Percentiles rank a stretch among this genome's conserved stretches.
Conservation (phyloP, 2,797 vertebrate species). For the Crossoptilon crossoptilon region DNA sequence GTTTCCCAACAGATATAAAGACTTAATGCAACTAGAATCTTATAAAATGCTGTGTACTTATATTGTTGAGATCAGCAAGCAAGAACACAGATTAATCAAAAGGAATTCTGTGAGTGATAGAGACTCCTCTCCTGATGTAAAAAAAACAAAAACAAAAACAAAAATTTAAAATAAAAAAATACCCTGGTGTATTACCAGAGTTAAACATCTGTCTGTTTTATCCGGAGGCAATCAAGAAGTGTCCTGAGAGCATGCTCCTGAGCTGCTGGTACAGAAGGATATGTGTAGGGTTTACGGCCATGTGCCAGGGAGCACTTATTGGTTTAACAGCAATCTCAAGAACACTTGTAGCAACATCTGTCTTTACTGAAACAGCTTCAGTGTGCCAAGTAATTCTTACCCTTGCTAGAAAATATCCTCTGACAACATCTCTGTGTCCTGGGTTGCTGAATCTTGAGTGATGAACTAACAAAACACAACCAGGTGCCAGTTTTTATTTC, state of each 20-base stretch:
- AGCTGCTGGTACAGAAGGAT: not conserved
- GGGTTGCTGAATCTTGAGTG: not conserved
- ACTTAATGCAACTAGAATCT: not conserved
- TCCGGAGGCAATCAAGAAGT: not conserved
- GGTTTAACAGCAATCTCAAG: not conserved
- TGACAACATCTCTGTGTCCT: not conserved
- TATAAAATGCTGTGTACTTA: not conserved
- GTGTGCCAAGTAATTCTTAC: not conserved
- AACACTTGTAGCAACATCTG: not conserved
- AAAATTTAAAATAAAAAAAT: fast-evolving
- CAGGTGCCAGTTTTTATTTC: not conserved
- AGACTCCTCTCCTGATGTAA: not conserved
- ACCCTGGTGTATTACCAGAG: fast-evolving
- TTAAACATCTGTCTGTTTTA: not conserved
- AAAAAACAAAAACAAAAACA: not conserved
- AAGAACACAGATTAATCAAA: not conserved
- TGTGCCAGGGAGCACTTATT: not conserved
- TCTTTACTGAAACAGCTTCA: not conserved
- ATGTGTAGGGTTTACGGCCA: fast-evolving
- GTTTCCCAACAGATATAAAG: not conserved
- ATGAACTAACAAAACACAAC: not conserved
- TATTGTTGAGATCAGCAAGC: not conserved
- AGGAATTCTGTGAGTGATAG: not conserved
- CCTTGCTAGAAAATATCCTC: not conserved
- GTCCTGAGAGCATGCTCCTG: not conserved